Conservation (phyloP, 2,888 invertebrate genomes). For the Seira ritae region DNA sequence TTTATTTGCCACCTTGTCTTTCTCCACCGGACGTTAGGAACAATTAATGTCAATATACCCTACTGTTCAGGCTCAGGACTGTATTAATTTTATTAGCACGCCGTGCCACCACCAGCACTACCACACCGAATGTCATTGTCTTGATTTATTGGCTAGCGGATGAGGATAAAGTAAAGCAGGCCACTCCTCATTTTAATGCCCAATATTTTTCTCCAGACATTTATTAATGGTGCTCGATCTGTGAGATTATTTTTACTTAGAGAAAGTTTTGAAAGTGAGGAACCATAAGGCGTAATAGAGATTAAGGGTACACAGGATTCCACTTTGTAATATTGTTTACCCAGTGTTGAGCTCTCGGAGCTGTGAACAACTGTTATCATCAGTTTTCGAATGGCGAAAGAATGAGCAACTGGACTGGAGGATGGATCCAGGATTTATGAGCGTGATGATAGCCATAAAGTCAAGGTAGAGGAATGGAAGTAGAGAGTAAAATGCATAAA, state of each 20-base stretch:
- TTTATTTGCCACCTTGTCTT: background rate
- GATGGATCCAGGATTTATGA: background rate
- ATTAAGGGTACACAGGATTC: constrained; percentile 1
- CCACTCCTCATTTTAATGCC: constrained; percentile 29
- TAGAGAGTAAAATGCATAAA: constrained; percentile 25
- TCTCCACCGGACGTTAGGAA: background rate
- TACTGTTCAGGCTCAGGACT: constrained; percentile 25
- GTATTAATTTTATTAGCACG: constrained; percentile 13
- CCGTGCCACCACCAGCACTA: too few relatives aligned
- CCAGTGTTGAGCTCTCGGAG: background rate
- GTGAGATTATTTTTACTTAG: too few relatives aligned
- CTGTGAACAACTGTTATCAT: constrained; percentile 8
- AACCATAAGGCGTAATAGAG: background rate
- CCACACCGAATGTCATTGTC: constrained; percentile 22
- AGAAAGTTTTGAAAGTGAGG: too few relatives aligned
- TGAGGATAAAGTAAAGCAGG: background rate
- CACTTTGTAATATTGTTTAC: constrained; percentile 33
- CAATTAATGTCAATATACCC: constrained; percentile 29
- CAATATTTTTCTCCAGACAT: background rate
- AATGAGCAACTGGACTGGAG: constrained; percentile 16
- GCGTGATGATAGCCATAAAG: constrained; percentile 10
- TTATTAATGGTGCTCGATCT: too few relatives aligned
- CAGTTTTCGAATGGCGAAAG: background rate
- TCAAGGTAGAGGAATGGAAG: constrained; percentile 1
- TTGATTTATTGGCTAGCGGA: constrained; percentile 33